Percentiles rank a stretch among this genome's conserved stretches.
Conservation (phyloP, 2,113 vertebrate species). For the Cercocebus atys region DNA sequence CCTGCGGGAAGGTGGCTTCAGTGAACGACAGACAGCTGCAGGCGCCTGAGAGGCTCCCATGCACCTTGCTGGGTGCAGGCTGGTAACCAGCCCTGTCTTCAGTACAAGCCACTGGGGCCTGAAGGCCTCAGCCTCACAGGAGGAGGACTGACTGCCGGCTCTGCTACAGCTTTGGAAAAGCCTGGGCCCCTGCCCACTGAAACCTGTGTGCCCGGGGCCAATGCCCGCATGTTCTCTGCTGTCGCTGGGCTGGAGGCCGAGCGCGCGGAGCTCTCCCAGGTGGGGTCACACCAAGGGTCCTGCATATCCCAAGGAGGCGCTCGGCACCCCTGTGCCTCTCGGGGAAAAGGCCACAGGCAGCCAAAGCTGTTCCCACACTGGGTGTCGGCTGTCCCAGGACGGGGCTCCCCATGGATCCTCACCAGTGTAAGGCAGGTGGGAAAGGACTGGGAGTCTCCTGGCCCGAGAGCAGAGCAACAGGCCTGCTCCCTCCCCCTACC, state of each 20-base stretch:
- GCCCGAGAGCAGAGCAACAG: neutral
- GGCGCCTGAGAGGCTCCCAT: rapidly evolving
- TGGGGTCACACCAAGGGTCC: neutral
- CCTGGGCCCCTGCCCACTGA: neutral
- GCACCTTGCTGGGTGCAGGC: neutral
- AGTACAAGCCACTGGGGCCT: neutral
- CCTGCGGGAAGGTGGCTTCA: neutral
- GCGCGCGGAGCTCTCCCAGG: neutral
- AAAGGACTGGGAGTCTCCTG: neutral
- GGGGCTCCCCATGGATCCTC: neutral
- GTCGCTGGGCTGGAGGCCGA: neutral
- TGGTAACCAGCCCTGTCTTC: no score
- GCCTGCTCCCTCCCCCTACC: neutral
- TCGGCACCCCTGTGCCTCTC: neutral
- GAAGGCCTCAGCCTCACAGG: rapidly evolving
- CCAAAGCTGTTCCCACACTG: neutral
- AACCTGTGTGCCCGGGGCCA: neutral
- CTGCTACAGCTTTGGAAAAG: neutral
- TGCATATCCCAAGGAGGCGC: neutral
- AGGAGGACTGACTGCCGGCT: neutral
- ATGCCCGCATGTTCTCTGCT: neutral
- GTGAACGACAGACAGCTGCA: rapidly evolving
- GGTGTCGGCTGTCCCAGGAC: neutral
- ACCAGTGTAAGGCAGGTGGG: rapidly evolving
- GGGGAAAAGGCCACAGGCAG: neutral